Evolutionary conservation across 2,797 vertebrate genomes (phyloP), one percentile per base, ranked within the genome.

Genomic region (Poeciliopsis turneri): DNA sequence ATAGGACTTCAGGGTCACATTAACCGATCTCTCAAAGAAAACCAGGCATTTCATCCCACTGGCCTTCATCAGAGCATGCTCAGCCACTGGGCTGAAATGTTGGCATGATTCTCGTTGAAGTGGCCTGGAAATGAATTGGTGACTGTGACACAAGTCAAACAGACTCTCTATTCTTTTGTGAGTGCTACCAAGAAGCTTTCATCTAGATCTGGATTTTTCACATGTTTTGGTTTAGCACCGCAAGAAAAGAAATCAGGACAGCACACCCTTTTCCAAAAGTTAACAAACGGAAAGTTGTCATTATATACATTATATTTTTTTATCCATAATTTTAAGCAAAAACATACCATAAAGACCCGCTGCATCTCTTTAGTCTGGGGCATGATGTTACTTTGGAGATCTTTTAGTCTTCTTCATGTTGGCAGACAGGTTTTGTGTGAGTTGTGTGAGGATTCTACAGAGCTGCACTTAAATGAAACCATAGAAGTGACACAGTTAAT

Each of bases 21-120:
- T 71, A 71, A 28, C 43, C 13, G 43, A 70, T 70, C 25, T 70
- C 43, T 46, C 68, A 46, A 46, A 28, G 68, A 71, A 71, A 71
- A 71, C 68, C 68, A 71, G n/a, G 25, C 41, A 71, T 71, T 71
- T 71, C 43, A 70, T 43, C 68, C 25, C 68, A 46, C 68, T 70
- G 43, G 68, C 43, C 68, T 70, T 45, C 41, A 46, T 28, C 68
- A 28, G 41, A 45, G 41, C 68, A 71, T 71, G 43, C 68, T 71
- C 41, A 15, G 68, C 43, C 43, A 45, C 43, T 70, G 68, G 68
- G 68, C 43, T 71, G 41, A 46, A 45, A 71, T 7, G n/a, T 30
- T 71, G n/a, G 43, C 68, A 71, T n/a, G 15, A 46, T 46, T 45
- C n/a, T 71, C 6, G n/a, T 28, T 71, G 68, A 71, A 71, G 41